Percentiles rank a stretch among this genome's conserved stretches.
These are phyloP conservation scores for Meteorus colon DNA, from an alignment of 2,888 invertebrate species.

Conservation along the genomic window DNA sequence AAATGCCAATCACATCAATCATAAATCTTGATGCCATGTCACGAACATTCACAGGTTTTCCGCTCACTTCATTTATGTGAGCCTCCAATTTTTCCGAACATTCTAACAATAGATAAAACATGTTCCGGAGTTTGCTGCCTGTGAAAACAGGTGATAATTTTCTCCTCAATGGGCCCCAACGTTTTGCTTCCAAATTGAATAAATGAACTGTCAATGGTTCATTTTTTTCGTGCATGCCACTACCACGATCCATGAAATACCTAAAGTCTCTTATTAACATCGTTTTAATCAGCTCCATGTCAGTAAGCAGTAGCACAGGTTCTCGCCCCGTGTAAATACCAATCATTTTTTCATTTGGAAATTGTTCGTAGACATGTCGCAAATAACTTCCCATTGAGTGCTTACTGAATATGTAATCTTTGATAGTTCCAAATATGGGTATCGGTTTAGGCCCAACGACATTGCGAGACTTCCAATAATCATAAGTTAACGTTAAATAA, in stretches of 20 bases:
- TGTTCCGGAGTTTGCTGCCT: slow-evolving; percentile 74
- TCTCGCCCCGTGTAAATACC: slow-evolving; percentile 65
- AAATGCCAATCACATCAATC: slow-evolving; percentile 73
- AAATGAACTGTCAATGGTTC: slow-evolving; percentile 69
- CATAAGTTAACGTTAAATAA: slow-evolving; percentile 66
- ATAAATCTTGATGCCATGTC: slow-evolving; percentile 71
- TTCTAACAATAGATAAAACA: slow-evolving; percentile 71
- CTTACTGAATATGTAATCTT: slow-evolving; percentile 40
- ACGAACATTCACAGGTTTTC: slow-evolving; percentile 58
- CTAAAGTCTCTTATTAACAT: slow-evolving; percentile 50
- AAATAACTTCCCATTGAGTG: neutral
- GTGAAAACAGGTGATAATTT: slow-evolving; percentile 74
- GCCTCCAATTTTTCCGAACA: slow-evolving; percentile 63
- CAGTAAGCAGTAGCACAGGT: slow-evolving; percentile 44
- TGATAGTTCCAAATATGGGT: slow-evolving; percentile 65
- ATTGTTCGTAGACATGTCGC: slow-evolving; percentile 52
- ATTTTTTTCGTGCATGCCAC: slow-evolving; percentile 42
- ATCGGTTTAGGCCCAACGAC: slow-evolving; percentile 67
- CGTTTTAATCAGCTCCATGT: slow-evolving; percentile 46
- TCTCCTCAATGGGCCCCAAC: slow-evolving; percentile 73
- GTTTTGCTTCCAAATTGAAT: slow-evolving; percentile 66
- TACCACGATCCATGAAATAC: slow-evolving; percentile 49
- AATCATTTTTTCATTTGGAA: slow-evolving; percentile 60
- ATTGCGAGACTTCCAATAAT: slow-evolving; percentile 68
- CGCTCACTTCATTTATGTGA: slow-evolving; percentile 33